Evolutionary conservation across 1,140 invertebrate genomes (phyloP).

Genomic region (Drosophila teissieri): DNA sequence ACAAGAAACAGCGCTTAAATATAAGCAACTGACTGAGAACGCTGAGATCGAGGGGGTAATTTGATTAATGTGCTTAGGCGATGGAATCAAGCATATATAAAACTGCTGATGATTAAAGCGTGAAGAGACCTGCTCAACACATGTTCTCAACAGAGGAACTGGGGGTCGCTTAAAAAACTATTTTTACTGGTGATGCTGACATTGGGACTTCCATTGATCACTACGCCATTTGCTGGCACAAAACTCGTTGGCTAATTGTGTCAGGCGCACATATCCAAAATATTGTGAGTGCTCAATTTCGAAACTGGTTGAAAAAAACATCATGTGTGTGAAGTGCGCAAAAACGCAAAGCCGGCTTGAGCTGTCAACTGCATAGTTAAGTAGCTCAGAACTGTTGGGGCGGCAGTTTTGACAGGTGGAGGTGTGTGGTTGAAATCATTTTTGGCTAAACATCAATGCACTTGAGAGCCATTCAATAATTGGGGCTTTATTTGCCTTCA

Average conservation of each 20-base stretch:
- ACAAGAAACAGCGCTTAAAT: constrained; percentile 29
- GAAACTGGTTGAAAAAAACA: constrained; percentile 54
- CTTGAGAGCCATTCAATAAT: constrained; percentile 54
- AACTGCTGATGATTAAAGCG: constrained; percentile 47
- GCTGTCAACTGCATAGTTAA: constrained; percentile 75
- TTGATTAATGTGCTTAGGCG: constrained; percentile 70
- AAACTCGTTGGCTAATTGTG: constrained; percentile 59
- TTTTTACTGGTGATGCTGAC: constrained; percentile 43
- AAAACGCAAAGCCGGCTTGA: constrained; percentile 45
- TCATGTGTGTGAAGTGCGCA: constrained; percentile 24
- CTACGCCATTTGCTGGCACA: constrained; percentile 32
- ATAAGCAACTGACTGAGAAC: constrained; percentile 12
- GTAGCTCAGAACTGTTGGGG: constrained; percentile 48
- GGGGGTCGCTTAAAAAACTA: constrained; percentile 35
- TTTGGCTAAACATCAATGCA: constrained; percentile 50
- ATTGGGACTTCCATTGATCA: constrained; percentile 19
- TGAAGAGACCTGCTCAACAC: constrained; percentile 52
- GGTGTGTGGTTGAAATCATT: constrained; percentile 36
- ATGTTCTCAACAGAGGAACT: constrained; percentile 34
- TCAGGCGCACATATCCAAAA: constrained; percentile 39
- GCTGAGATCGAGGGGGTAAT: constrained; percentile 4
- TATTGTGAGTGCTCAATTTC: constrained; percentile 68
- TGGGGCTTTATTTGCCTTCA: constrained; percentile 32
- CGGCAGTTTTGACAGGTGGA: constrained; percentile 47
- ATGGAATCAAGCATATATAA: constrained; percentile 45